phyloP scores from a whole-genome alignment of 2,113 vertebrate genomes.

The Apaloderma vittatum region DNA sequence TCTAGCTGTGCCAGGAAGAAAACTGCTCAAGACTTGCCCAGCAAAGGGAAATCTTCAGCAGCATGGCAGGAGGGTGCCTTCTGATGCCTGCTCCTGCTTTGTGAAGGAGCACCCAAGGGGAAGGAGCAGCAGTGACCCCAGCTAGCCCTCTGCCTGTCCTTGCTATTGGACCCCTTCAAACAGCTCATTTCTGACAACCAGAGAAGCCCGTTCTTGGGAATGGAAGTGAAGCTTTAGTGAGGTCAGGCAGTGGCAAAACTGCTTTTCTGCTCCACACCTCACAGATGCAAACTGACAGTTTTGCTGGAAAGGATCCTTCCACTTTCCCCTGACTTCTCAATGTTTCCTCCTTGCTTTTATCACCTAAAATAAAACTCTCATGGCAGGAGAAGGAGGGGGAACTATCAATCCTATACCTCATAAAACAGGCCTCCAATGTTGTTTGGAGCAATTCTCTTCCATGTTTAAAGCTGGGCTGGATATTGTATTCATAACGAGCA shows the following conservation, averaged over 20 bases:
- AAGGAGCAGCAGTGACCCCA: not conserved
- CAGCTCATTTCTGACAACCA: not conserved
- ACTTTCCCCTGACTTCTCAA: not conserved
- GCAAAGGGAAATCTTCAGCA: not conserved
- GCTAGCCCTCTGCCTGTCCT: not conserved
- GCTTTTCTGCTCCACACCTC: not conserved
- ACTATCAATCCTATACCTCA: not conserved
- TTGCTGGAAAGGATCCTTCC: not conserved
- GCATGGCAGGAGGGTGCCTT: accelerated
- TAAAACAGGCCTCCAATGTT: not conserved
- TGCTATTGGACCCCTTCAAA: accelerated
- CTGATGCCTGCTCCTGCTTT: accelerated
- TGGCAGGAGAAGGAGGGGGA: not conserved
- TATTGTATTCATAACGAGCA: slow-evolving; percentile 4
- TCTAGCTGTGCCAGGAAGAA: not conserved
- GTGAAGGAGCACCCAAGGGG: accelerated
- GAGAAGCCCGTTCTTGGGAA: accelerated
- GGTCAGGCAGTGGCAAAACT: not conserved
- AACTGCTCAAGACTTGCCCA: not conserved
- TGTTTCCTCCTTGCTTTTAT: not conserved
- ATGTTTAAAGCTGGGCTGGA: not conserved
- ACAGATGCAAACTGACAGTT: not conserved
- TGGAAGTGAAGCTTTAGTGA: not conserved
- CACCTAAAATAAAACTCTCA: not conserved
- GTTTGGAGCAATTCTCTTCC: not conserved